These are phyloP conservation scores for Ophioninae sp. DNA, from an alignment of 2,888 invertebrate genomes.

Conservation along the genomic window DNA sequence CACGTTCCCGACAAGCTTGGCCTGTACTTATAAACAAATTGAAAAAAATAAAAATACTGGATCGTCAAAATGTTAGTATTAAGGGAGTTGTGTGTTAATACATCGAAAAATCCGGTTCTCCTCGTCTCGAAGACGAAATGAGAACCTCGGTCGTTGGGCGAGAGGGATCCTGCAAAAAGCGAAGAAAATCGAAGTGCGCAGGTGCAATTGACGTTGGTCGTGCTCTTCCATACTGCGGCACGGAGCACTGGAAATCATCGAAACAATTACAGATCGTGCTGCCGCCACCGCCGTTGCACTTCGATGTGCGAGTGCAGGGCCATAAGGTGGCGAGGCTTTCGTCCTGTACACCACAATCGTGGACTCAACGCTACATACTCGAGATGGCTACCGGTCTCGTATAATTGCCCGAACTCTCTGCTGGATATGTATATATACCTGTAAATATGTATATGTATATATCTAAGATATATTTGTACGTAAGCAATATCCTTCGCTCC, in stretches of 20 bases:
- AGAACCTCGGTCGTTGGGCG: slow-evolving; percentile 31
- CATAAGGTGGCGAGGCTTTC: slow-evolving; percentile 39
- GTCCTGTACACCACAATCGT: slow-evolving; percentile 50
- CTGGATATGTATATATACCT: background rate
- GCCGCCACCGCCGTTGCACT: slow-evolving; percentile 31
- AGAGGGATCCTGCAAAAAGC: slow-evolving; percentile 72
- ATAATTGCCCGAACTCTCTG: slow-evolving; percentile 69
- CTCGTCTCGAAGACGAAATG: slow-evolving; percentile 39
- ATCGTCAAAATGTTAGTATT: slow-evolving; percentile 66
- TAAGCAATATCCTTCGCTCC: slow-evolving; percentile 1
- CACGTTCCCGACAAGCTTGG: too few relatives aligned
- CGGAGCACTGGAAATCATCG: slow-evolving; percentile 70
- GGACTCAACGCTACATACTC: slow-evolving; percentile 56
- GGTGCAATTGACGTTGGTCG: slow-evolving; percentile 73
- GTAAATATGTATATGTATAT: background rate
- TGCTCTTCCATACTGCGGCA: slow-evolving; percentile 42
- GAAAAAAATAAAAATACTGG: slow-evolving; percentile 1
- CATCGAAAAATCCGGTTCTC: slow-evolving; percentile 51
- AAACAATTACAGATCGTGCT: slow-evolving; percentile 74
- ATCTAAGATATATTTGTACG: background rate
- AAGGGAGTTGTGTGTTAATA: slow-evolving; percentile 73
- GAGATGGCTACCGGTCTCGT: slow-evolving; percentile 71
- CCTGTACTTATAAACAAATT: background rate
- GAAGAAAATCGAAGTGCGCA: slow-evolving; percentile 74
- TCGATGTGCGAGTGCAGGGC: slow-evolving; percentile 48